phyloP scores from a whole-genome alignment of 2,888 invertebrate genomes.

The Dicranocentrus wangi region DNA sequence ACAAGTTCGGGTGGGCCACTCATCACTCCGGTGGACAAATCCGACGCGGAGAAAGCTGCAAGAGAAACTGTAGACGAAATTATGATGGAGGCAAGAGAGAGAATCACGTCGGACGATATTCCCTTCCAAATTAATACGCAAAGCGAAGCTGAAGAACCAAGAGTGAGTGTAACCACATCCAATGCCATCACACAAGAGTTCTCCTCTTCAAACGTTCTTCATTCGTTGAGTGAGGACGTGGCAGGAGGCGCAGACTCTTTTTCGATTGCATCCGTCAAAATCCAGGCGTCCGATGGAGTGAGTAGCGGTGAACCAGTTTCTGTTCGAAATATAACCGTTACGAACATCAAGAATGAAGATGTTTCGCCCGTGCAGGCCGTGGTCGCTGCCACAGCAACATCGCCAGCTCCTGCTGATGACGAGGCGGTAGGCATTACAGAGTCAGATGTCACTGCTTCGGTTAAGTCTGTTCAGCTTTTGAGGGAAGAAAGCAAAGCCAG shows the following conservation, averaged over 20 bases:
- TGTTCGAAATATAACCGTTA: slow-evolving; percentile 64
- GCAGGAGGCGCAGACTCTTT: slow-evolving; percentile 50
- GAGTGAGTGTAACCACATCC: slow-evolving; percentile 49
- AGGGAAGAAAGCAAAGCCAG: slow-evolving; percentile 72
- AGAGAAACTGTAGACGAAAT: slow-evolving; percentile 69
- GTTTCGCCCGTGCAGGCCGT: slow-evolving; percentile 22
- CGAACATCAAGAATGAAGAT: slow-evolving; percentile 55
- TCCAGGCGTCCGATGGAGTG: slow-evolving; percentile 46
- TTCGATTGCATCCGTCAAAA: slow-evolving; percentile 52
- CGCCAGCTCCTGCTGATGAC: slow-evolving; percentile 13
- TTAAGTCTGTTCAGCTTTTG: slow-evolving; percentile 18
- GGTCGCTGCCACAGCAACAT: background rate
- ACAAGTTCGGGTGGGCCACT: background rate
- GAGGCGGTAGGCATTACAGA: background rate
- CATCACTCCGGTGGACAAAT: slow-evolving; percentile 49
- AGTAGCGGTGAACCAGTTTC: slow-evolving; percentile 52
- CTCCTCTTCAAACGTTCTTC: too few species aligned
- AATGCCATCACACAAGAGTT: slow-evolving; percentile 16
- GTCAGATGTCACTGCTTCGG: background rate
- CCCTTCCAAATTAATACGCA: slow-evolving; percentile 35
- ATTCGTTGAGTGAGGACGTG: too few species aligned
- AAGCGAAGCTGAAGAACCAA: slow-evolving; percentile 38
- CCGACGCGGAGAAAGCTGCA: slow-evolving; percentile 68
- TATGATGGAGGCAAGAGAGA: slow-evolving; percentile 57
- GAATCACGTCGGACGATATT: slow-evolving; percentile 33